Percentiles rank a stretch among this genome's conserved stretches.
Evolutionary conservation across 2,113 vertebrate species (phyloP).

Genomic region (Redunca redunca): DNA sequence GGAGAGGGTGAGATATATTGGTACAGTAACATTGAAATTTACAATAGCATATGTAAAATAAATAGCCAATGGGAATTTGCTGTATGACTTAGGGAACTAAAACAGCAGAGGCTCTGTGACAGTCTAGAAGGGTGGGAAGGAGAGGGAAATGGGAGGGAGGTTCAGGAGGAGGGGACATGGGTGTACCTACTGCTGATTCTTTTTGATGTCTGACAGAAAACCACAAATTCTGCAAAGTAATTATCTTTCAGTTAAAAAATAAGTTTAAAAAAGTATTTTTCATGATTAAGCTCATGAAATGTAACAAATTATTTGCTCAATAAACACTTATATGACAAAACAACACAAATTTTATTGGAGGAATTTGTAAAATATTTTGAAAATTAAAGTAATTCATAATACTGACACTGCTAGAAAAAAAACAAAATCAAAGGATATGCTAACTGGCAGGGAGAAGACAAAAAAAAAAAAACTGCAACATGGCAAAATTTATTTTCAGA

Average conservation of each 20-base stretch:
- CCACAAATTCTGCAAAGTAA: not conserved
- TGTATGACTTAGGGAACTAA: not conserved
- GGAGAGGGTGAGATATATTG: not conserved
- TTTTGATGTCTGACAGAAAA: not conserved
- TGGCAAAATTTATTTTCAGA: not conserved
- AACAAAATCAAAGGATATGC: not conserved
- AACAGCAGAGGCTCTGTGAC: not conserved
- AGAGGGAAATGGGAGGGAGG: not conserved
- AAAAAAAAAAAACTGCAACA: not conserved
- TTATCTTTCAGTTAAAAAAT: not conserved
- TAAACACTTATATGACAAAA: not conserved
- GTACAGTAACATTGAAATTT: not conserved
- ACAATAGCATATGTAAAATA: not conserved
- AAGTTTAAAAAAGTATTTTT: not conserved
- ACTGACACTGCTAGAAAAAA: not conserved
- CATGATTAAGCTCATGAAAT: not conserved
- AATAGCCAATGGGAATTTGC: not conserved
- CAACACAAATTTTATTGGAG: not conserved
- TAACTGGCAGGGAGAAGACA: not conserved
- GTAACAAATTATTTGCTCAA: not conserved
- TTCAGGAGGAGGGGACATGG: not conserved
- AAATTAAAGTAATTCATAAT: not conserved
- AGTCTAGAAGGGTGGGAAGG: not conserved
- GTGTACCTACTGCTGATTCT: not conserved
- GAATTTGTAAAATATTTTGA: not conserved